Conservation (phyloP, 2,888 invertebrate genomes). For the Conus canariensis region DNA sequence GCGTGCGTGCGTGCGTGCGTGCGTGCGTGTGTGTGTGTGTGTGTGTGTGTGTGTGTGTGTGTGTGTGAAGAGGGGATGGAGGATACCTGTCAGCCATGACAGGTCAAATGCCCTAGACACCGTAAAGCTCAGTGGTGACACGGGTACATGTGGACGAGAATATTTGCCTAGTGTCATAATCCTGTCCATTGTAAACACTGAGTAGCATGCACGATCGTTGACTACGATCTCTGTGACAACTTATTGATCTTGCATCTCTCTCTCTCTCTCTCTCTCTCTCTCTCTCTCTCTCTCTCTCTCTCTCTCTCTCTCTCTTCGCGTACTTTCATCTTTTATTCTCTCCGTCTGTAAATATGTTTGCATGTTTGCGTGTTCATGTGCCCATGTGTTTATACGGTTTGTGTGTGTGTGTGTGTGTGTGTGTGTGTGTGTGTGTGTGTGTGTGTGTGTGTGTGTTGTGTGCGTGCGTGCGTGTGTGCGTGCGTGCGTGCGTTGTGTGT, state of each 20-base stretch:
- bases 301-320: too few relatives aligned
- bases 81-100: too few relatives aligned
- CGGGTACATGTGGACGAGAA: background rate
- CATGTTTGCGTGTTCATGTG: background rate
- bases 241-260: too few relatives aligned
- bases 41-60: slow-evolving; percentile 7
- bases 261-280: too few relatives aligned
- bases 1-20: background rate
- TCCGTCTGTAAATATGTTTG: too few relatives aligned
- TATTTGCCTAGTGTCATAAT: background rate
- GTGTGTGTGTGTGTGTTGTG: slow-evolving; percentile 6
- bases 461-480: background rate
- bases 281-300: too few relatives aligned
- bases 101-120: too few relatives aligned
- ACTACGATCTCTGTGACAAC: too few relatives aligned
- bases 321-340: too few relatives aligned
- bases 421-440: slow-evolving; percentile 25
- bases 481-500: background rate
- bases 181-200: too few relatives aligned
- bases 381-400: background rate
- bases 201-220: too few relatives aligned
- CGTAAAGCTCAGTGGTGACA: background rate
- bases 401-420: slow-evolving; percentile 23
- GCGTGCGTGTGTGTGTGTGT: background rate
- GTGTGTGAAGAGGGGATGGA: too few relatives aligned